Evolutionary conservation across 2,888 invertebrate species (phyloP).

Genomic region (Trimorus sp.): DNA sequence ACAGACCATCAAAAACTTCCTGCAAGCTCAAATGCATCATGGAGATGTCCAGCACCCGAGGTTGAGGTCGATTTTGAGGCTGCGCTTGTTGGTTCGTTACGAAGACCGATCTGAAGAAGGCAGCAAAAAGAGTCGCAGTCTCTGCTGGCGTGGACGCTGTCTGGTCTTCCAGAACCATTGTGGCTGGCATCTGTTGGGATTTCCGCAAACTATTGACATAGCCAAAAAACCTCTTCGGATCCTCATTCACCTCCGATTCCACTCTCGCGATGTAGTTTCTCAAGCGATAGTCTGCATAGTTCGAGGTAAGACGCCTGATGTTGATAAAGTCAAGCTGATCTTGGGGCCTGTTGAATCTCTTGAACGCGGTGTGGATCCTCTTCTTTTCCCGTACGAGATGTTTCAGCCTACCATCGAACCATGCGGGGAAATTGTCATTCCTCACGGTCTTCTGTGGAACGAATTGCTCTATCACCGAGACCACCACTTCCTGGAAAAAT

Average conservation of each 20-base stretch:
- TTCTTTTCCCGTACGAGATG: not conserved
- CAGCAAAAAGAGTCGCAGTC: not conserved
- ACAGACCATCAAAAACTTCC: not conserved
- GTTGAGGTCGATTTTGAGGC: not conserved
- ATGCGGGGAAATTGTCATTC: not conserved
- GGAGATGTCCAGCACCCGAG: not conserved
- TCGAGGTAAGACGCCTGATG: not conserved
- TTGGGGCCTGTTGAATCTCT: not conserved
- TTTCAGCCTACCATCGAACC: not conserved
- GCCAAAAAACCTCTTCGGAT: not conserved
- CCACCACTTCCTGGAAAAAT: not conserved
- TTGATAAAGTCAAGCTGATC: not conserved
- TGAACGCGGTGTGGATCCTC: not conserved
- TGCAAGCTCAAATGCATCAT: not conserved
- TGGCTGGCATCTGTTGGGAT: not conserved
- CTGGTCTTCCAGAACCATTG: not conserved
- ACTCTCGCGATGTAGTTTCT: not conserved
- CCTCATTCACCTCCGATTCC: not conserved
- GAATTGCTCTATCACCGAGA: not conserved
- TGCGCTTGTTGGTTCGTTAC: too few relatives aligned
- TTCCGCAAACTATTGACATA: not conserved
- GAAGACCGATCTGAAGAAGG: conserved; percentile 1
- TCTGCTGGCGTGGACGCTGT: not conserved
- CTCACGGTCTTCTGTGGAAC: not conserved
- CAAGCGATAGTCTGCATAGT: not conserved